A percentile compares a stretch with the other conserved stretches of the same genome.
phyloP scores from a whole-genome alignment of 2,888 invertebrate genomes.

The Watsonalla cultraria region DNA sequence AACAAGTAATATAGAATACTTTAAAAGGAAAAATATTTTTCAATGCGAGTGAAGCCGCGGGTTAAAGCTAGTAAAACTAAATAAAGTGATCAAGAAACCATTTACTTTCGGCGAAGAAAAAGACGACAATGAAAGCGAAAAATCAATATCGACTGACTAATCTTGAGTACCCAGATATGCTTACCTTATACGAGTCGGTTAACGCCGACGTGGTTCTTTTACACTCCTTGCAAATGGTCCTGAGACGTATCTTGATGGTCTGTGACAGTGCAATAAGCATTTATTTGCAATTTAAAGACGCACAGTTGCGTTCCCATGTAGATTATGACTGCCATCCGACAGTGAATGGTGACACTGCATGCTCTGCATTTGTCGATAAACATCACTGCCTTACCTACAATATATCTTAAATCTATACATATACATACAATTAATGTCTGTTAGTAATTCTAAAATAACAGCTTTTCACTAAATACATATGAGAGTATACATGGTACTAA shows the following conservation, averaged over 20 bases:
- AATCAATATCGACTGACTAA: background rate
- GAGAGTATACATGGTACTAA: too few species aligned
- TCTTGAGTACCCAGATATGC: background rate
- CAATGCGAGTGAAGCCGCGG: too few species aligned
- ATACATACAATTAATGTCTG: too few species aligned
- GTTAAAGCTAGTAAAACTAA: too few species aligned
- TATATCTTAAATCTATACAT: too few species aligned
- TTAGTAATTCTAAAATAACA: too few species aligned
- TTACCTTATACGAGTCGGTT: slow-evolving; percentile 15
- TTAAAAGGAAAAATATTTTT: too few species aligned
- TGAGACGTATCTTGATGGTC: slow-evolving; percentile 42
- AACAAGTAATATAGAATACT: too few species aligned
- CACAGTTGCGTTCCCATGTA: slow-evolving; percentile 9
- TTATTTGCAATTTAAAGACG: slow-evolving; percentile 44
- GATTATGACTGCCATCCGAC: slow-evolving; percentile 16
- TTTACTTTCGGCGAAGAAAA: too few species aligned
- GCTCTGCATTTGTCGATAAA: background rate
- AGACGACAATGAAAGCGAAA: too few species aligned
- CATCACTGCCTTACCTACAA: background rate
- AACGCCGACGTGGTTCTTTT: slow-evolving; percentile 41
- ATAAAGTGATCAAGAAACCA: too few species aligned
- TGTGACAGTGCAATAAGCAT: slow-evolving; percentile 45
- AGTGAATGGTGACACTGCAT: slow-evolving; percentile 3
- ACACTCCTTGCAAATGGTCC: slow-evolving; percentile 38
- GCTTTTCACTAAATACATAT: too few species aligned